Evolutionary conservation across 2,888 invertebrate genomes (phyloP).

Genomic region (Mamestra brassicae): DNA sequence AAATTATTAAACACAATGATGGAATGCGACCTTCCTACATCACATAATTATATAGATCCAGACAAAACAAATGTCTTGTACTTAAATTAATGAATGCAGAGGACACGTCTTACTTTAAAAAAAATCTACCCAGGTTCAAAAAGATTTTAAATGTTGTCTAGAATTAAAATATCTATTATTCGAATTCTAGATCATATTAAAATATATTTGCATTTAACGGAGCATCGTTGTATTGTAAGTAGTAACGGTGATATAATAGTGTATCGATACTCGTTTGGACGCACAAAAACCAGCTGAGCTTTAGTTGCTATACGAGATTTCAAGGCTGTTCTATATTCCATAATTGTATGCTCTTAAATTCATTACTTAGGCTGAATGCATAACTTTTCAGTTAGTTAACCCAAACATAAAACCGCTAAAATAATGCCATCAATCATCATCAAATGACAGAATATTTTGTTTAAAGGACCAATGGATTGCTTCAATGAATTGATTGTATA

Average conservation of each 20-base stretch:
- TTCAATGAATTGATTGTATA: not conserved
- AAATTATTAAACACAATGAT: constrained; percentile 24
- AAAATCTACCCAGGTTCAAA: too few species aligned
- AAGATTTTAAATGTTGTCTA: too few species aligned
- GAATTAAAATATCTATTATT: not conserved
- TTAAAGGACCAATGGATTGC: not conserved
- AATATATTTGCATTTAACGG: constrained; percentile 5
- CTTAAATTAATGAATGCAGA: too few species aligned
- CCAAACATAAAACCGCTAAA: not conserved
- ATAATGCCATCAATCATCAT: not conserved
- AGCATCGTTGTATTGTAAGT: not conserved
- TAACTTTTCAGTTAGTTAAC: not conserved
- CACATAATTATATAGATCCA: not conserved
- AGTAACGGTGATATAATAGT: constrained; percentile 25
- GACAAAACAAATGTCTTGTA: constrained; percentile 15
- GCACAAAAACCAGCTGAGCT: constrained; percentile 8
- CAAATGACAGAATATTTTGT: constrained; percentile 8
- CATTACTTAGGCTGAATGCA: not conserved
- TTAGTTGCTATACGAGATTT: constrained; percentile 17
- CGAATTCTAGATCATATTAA: not conserved
- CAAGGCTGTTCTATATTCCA: too few species aligned
- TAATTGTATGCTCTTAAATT: not conserved
- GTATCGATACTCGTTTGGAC: not conserved
- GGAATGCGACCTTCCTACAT: constrained; percentile 27
- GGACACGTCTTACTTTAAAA: too few species aligned